Evolutionary conservation across 2,113 vertebrate species (phyloP), one percentile per base, ranked within the genome.

Genomic region (Empidonax traillii): DNA sequence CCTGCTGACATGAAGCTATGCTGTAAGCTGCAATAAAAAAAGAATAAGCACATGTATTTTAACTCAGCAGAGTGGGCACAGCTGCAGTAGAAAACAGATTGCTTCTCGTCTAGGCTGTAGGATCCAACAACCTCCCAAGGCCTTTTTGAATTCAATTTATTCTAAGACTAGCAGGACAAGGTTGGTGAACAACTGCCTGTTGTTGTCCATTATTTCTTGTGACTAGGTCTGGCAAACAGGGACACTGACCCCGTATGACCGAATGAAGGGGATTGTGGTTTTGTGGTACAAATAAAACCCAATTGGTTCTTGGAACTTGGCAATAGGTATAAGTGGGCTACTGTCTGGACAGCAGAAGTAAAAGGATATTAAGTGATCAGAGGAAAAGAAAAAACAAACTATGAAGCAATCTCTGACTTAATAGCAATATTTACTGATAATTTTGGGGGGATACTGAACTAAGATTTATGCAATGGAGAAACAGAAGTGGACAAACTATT

Each of bases 191-290:
- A 19, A 24, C 44, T 72, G 16, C 31, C 46, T 84, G 0, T 77
- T 81, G 14, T 55, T 78, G 33, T 31, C 33, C 5, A 2, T 80
- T 87, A 14, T 51, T 84, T 65, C 37, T 56, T 74, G 62, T 89
- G 61, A 20, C 68, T 28, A 28, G 37, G 28, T 28, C 65, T 91
- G 85, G 31, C 59, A 79, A 73, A 41, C 12, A 62, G 25, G 65
- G 52, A 14, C 24, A 3, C 4, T 31, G 23, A 13, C 3, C 9
- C 6, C 9, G 19, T 33, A 6, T 0, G 10, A 17, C 25, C 31
- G 55, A 67, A 31, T 27, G n/a, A 56, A 65, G 31, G 31, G 37
- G 37, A 56, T 17, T 61, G 31, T 59, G 37, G 33, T 43, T 79
- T 73, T 72, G 27, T 62, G 74, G 9, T 24, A 25, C 27, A 27